Base-by-base conservation (phyloP, 2,113 vertebrate species). In the Hippocampus comes region DNA sequence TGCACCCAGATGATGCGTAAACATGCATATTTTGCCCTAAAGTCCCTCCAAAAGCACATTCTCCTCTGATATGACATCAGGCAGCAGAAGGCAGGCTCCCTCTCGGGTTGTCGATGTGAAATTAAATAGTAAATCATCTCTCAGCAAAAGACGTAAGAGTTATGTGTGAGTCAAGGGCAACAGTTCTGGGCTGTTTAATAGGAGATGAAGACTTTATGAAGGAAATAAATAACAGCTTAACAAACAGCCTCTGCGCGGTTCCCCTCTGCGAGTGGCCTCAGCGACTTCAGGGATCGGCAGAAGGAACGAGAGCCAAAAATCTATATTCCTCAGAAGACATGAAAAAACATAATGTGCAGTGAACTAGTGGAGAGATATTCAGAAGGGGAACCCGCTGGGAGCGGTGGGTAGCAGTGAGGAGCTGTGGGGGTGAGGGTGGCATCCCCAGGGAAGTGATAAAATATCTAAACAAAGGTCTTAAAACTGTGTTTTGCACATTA, bases 141-240 rank as follows among this genome's bases (percentile, higher is more conserved):
- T 76, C 73, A 79, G 84, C 2, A 66, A 88, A 90, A 89, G 88
- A 89, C 84, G 86, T 79, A 78, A 80, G 89, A 91, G 85, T 85
- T 87, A 87, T 84, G 79, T 81, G 80, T 68, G 73, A 85, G 88
- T 91, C 90, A 91, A 91, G 91, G 89, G 87, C 85, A 89, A 86
- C 84, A 84, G 82, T 89, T 87, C 83, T 85, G 84, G 86, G 80
- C 80, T 81, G 82, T 88, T 87, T 87, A 87, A 86, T 82, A 87
- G 86, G 80, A 85, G 82, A 91, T 89, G 86, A 89, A 84, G 73
- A 84, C 84, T 91, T 88, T 89, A 90, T 87, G 88, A 84, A 87
- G 81, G 82, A 89, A 88, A 91, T 89, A 89, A 91, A 91, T 89
- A 91, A 89, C 80, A 70, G 83, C 79, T 86, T 91, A 87, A 89